phyloP scores from a whole-genome alignment of 2,113 vertebrate species.

The Stigmatopora nigra region DNA sequence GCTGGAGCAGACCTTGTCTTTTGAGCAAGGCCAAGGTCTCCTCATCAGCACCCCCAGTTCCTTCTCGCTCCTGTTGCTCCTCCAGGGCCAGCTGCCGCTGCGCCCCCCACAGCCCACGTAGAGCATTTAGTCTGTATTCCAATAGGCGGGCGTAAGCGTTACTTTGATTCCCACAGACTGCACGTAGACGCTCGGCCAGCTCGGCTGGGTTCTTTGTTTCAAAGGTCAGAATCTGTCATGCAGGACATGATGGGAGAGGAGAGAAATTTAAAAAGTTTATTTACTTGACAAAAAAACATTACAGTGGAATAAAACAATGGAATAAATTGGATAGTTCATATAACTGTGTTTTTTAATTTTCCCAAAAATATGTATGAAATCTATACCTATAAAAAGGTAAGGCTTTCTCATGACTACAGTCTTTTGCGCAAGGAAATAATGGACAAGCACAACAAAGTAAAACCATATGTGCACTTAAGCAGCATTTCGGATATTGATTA shows the following conservation, averaged over 20 bases:
- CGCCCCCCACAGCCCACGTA: conserved; percentile 94
- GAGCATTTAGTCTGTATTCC: conserved; percentile 91
- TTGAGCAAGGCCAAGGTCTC: conserved; percentile 91
- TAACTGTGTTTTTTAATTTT: too few relatives aligned
- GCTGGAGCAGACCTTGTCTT: conserved; percentile 89
- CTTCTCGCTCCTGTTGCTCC: conserved; percentile 91
- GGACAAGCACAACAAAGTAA: conserved; percentile 36
- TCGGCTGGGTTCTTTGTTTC: conserved; percentile 93
- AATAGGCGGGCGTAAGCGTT: conserved; percentile 93
- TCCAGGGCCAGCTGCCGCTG: conserved; percentile 95
- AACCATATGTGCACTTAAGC: conserved; percentile 64
- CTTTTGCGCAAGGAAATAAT: conserved; percentile 21
- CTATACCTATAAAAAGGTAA: too few relatives aligned
- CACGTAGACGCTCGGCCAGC: conserved; percentile 86
- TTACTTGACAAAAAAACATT: neutral
- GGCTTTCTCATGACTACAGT: conserved; percentile 4
- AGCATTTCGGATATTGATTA: conserved; percentile 72
- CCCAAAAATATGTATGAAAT: too few relatives aligned
- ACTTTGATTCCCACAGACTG: conserved; percentile 96
- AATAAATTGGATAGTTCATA: neutral
- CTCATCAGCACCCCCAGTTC: conserved; percentile 80
- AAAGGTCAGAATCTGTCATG: conserved; percentile 84
- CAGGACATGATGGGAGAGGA: neutral
- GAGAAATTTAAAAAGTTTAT: neutral
- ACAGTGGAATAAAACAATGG: neutral